These are phyloP conservation scores for Rhinogobius similis DNA, from an alignment of 2,113 vertebrate species.

Conservation along the genomic window DNA sequence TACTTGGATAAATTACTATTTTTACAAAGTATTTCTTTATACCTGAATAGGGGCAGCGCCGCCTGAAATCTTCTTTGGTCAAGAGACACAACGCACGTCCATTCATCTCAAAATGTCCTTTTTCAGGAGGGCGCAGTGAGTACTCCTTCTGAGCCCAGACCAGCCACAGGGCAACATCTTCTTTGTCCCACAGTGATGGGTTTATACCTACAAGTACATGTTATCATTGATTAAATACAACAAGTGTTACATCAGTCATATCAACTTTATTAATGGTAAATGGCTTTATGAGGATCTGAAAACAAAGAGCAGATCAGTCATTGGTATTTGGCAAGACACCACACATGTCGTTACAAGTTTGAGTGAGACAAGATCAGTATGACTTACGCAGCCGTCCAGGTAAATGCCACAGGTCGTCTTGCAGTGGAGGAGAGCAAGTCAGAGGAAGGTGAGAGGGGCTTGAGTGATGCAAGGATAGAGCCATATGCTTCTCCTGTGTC, in stretches of 20 bases:
- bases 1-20: not conserved
- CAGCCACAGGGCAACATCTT: constrained; percentile 89
- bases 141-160: constrained; percentile 91
- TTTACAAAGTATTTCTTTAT: not conserved
- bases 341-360: too few species aligned
- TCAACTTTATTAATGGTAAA: too few species aligned
- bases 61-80: constrained; percentile 92
- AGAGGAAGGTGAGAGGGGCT: constrained; percentile 19
- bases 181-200: constrained; percentile 89
- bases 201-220: constrained; percentile 82
- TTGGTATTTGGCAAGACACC: too few species aligned
- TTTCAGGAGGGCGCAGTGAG: constrained; percentile 73
- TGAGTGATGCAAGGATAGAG: constrained; percentile 16
- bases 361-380: not conserved
- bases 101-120: constrained; percentile 86
- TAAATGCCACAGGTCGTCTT: constrained; percentile 80
- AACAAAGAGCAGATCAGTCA: not conserved
- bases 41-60: constrained; percentile 90
- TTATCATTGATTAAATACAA: not conserved
- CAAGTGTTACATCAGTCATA: too few species aligned
- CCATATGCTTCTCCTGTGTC: constrained; percentile 10
- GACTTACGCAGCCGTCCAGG: constrained; percentile 85
- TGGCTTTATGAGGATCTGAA: too few species aligned
- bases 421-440: constrained; percentile 17
- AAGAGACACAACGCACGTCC: constrained; percentile 90